phyloP scores from a whole-genome alignment of 2,888 invertebrate species.

The Neoaliturus tenellus region DNA sequence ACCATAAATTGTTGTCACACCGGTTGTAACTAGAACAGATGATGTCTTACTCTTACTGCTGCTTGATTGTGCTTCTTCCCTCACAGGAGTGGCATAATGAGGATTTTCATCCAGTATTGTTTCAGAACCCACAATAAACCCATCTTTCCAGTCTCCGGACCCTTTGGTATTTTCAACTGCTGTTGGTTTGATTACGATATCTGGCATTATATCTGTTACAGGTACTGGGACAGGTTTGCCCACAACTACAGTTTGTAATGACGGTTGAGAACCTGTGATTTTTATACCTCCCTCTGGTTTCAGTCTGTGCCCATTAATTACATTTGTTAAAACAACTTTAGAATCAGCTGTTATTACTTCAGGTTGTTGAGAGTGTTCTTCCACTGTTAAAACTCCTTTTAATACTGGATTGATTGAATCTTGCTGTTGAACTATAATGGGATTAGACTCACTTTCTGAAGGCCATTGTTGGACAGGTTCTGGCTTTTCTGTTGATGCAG shows the following conservation, averaged over 20 bases:
- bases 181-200: constrained; percentile 60
- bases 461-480: constrained; percentile 47
- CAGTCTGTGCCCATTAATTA: constrained; percentile 51
- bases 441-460: constrained; percentile 50
- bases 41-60: constrained; percentile 43
- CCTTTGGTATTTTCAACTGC: constrained; percentile 59
- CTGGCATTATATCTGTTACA: constrained; percentile 56
- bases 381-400: constrained; percentile 64
- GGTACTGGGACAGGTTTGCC: constrained; percentile 63
- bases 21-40: constrained; percentile 58
- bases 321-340: constrained; percentile 62
- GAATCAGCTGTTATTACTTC: constrained; percentile 66
- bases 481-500: constrained; percentile 52
- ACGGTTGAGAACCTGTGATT: constrained; percentile 74
- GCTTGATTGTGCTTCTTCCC: constrained; percentile 29
- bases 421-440: constrained; percentile 43
- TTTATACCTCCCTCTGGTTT: constrained; percentile 75
- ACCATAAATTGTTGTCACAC: constrained; percentile 65
- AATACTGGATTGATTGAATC: constrained; percentile 62
- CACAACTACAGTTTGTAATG: constrained; percentile 63
- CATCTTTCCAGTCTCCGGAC: constrained; percentile 60
- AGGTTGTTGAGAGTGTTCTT: constrained; percentile 63
- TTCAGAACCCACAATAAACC: constrained; percentile 67
- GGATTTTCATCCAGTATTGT: constrained; percentile 61
- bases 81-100: constrained; percentile 13